A percentile compares a stretch with the other conserved stretches of the same genome.
Conservation (phyloP, 1,140 invertebrate species). For the Latrodectus geometricus region DNA sequence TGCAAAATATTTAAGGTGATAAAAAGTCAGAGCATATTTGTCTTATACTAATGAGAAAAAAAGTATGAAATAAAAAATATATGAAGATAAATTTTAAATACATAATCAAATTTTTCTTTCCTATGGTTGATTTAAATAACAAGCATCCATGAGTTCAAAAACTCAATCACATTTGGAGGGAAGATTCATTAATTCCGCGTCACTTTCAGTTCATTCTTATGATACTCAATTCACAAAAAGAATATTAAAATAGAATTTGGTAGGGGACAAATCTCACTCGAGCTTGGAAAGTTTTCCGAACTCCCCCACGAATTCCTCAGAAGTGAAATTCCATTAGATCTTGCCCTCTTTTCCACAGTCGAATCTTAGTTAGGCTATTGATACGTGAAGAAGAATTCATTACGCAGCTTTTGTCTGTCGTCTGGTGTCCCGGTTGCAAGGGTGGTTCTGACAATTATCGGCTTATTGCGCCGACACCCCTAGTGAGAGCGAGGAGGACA, state of each 20-base stretch:
- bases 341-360: not conserved
- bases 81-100: no score
- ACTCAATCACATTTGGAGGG: no score
- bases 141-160: not conserved
- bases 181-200: no score
- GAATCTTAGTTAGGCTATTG: not conserved
- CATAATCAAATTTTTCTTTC: no score
- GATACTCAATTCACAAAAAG: not conserved
- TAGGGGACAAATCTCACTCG: not conserved
- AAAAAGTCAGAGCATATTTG: no score
- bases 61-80: no score
- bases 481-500: not conserved
- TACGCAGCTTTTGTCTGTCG: slow-evolving; percentile 39
- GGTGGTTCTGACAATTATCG: slow-evolving; percentile 34
- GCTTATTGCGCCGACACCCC: slow-evolving; percentile 12
- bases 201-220: no score
- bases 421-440: not conserved
- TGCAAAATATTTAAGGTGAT: no score
- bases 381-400: slow-evolving; percentile 36
- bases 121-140: no score
- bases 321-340: slow-evolving; percentile 33
- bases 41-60: no score
- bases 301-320: slow-evolving; percentile 4
- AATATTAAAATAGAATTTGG: not conserved
- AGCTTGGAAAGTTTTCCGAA: not conserved